Conservation (phyloP, 2,888 invertebrate genomes). For the Pteria penguin region DNA sequence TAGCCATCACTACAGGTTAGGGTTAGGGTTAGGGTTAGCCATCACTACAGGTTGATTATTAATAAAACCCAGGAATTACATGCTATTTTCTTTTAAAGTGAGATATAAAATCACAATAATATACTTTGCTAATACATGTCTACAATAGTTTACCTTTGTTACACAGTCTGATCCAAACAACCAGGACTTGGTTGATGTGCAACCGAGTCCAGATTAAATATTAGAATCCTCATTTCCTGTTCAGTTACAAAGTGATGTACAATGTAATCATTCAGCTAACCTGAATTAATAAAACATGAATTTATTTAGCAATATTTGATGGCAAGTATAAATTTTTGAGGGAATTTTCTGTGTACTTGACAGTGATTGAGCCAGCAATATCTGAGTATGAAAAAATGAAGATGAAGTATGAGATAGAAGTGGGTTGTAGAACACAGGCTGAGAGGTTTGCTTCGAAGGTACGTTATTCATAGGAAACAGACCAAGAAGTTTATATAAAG, state of each 20-base stretch:
- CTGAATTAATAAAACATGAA: neutral
- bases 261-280: neutral
- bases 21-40: no score
- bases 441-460: constrained; percentile 72
- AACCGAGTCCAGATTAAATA: neutral
- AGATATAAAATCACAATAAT: no score
- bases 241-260: neutral
- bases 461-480: neutral
- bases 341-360: constrained; percentile 13
- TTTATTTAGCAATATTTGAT: neutral
- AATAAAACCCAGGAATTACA: no score
- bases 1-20: no score
- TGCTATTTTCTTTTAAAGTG: no score
- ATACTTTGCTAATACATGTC: no score
- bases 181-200: no score
- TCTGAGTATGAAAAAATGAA: constrained; percentile 67
- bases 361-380: constrained; percentile 70
- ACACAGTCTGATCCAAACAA: no score
- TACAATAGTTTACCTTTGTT: no score
- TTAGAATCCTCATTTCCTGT: neutral
- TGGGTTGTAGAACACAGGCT: constrained; percentile 67
- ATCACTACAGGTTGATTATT: no score
- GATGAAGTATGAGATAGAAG: constrained; percentile 68
- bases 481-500: no score
- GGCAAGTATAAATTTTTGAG: neutral